phyloP scores from a whole-genome alignment of 2,888 invertebrate genomes.

The Pterostichus niger region DNA sequence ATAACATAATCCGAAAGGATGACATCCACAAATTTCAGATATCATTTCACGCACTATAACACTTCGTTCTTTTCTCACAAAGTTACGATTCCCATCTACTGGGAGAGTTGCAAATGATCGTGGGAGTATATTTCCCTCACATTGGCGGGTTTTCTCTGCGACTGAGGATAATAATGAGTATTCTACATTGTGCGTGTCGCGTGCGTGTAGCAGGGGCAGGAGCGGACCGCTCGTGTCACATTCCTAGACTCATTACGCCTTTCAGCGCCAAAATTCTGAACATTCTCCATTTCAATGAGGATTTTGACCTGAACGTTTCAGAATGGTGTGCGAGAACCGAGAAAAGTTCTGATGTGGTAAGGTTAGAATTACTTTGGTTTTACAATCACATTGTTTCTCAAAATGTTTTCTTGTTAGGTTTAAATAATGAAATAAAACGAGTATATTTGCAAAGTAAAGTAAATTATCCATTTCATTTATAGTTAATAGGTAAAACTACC shows the following conservation, averaged over 20 bases:
- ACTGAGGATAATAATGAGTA: conserved; percentile 16
- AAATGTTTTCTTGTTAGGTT: no score
- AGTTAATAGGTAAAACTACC: no score
- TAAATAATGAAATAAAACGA: no score
- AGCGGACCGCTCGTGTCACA: conserved; percentile 12
- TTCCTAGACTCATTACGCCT: conserved; percentile 10
- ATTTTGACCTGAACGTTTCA: conserved; percentile 11
- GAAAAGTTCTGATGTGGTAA: neutral
- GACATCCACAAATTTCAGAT: neutral
- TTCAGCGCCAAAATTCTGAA: neutral
- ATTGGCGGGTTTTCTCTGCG: conserved; percentile 8
- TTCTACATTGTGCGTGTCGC: neutral
- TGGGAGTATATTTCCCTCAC: neutral
- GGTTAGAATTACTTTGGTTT: neutral
- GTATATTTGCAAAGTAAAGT: no score
- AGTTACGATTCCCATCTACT: neutral
- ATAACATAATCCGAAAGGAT: neutral
- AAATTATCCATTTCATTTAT: no score
- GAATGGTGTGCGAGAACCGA: neutral
- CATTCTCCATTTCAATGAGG: conserved; percentile 19
- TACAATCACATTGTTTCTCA: no score
- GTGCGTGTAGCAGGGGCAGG: neutral
- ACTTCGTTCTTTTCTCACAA: neutral
- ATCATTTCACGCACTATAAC: conserved; percentile 20
- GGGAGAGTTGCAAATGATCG: conserved; percentile 1